These are phyloP conservation scores for Stegastes partitus DNA, from an alignment of 2,113 vertebrate genomes.

Conservation along the genomic window DNA sequence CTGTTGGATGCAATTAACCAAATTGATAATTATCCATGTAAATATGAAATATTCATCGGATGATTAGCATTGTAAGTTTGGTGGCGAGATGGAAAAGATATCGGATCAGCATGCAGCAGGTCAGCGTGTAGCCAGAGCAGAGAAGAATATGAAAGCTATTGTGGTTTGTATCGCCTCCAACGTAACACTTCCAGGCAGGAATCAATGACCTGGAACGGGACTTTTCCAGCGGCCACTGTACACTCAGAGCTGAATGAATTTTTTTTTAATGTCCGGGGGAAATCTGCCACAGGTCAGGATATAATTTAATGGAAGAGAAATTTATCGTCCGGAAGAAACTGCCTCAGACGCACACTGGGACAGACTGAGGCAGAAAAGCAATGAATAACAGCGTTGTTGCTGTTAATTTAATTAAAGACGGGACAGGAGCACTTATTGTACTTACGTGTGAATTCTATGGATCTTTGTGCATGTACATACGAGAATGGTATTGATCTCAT, in stretches of 20 bases:
- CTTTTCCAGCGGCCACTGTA: constrained; percentile 31
- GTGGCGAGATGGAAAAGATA: constrained; percentile 14
- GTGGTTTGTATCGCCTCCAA: not conserved
- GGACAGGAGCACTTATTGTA: not conserved
- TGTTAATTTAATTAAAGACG: constrained; percentile 37
- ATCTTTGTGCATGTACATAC: constrained; percentile 16
- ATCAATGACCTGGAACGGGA: constrained; percentile 49
- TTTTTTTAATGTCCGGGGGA: constrained; percentile 36
- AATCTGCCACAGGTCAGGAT: constrained; percentile 58
- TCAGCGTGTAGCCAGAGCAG: not conserved
- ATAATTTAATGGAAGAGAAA: constrained; percentile 56
- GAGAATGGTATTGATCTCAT: not conserved
- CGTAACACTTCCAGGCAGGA: constrained; percentile 34
- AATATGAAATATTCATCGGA: constrained; percentile 46
- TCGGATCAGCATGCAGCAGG: constrained; percentile 5
- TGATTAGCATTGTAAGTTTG: constrained; percentile 18
- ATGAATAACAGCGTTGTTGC: constrained; percentile 25
- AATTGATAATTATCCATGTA: constrained; percentile 53
- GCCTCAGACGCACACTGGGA: constrained; percentile 12
- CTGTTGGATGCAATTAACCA: constrained; percentile 49
- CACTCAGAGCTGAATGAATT: constrained; percentile 2
- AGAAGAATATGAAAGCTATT: constrained; percentile 15
- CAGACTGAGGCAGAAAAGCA: constrained; percentile 21
- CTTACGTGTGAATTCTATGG: constrained; percentile 3
- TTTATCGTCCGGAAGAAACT: constrained; percentile 48